Evolutionary conservation across 1,140 invertebrate genomes (phyloP), one percentile per base, ranked within the genome.

Genomic region (Agraylea sexmaculata): DNA sequence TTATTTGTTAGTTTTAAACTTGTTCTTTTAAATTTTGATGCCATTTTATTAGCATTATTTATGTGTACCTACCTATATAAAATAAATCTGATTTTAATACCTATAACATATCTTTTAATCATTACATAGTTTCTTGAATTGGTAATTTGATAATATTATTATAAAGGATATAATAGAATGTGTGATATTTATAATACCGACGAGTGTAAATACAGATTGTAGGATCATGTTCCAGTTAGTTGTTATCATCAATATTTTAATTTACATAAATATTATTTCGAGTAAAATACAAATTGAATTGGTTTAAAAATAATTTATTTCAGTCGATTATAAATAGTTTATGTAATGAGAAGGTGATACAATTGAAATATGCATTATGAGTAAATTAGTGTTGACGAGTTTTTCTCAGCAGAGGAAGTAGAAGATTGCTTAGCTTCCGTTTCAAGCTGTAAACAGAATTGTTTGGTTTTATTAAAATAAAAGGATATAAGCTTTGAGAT

Each of bases 321-420:
- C 31, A 25, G 11, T 25, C 15, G 15, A 16, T 28, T 32, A 31
- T 40, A 40, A 40, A 40, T 40, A 32, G 3, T 30, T 4, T 30
- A 13, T 13, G 11, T 11, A 30, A 40, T 40, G 22, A 40, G 22
- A 19, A 23, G 23, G 25, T 16, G 13, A 41, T 35, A 17, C 8
- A 15, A 12, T 3, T 28, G 3, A 21, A 32, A 37, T 32, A 21
- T 16, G 50, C n/a, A n/a, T n/a, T n/a, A n/a, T n/a, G n/a, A n/a
- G n/a, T 3, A 36, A n/a, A 13, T 50, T 42, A 55, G 41, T 63
- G 57, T 32, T 64, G 57, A 32, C 58, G 53, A n/a, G 52, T 58
- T 48, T 50, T 59, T 42, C 57, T 51, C 27, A 64, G 41, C 12
- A 66, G 47, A 6, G 62, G 60, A 21, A 58, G 39, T 39, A 66